phyloP scores from a whole-genome alignment of 1,140 invertebrate genomes.

The Phortica variegata region DNA sequence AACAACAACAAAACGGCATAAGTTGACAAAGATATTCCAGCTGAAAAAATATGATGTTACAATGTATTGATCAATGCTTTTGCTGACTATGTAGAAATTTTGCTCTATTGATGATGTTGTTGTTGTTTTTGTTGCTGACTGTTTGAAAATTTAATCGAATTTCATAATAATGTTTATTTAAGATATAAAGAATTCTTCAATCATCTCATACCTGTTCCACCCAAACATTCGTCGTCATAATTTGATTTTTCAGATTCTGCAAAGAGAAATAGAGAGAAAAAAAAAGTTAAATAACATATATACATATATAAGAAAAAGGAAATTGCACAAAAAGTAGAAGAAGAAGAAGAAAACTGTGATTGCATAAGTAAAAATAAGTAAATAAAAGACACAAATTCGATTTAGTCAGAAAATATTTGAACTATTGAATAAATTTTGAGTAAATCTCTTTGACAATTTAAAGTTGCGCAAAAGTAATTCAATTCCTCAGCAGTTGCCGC shows the following conservation, averaged over 20 bases:
- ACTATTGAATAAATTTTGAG: too few relatives aligned
- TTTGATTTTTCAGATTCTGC: constrained; percentile 94
- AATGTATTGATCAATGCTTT: background rate
- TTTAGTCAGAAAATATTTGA: too few relatives aligned
- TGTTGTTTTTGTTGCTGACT: background rate
- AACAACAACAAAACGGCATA: constrained; percentile 14
- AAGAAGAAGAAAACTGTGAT: too few relatives aligned
- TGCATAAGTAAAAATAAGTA: too few relatives aligned
- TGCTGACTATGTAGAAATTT: background rate
- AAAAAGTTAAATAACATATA: constrained; percentile 10
- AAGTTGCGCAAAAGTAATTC: background rate
- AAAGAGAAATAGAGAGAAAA: constrained; percentile 59
- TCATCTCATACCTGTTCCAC: constrained; percentile 83
- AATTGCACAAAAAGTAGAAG: background rate
- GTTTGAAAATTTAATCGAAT: constrained; percentile 10
- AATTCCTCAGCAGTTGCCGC: background rate
- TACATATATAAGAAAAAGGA: background rate
- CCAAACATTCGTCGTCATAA: constrained; percentile 97
- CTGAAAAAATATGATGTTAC: background rate
- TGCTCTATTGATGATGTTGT: background rate
- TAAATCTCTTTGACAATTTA: constrained; percentile 3
- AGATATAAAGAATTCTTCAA: constrained; percentile 2
- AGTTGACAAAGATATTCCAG: background rate
- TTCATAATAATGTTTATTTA: constrained; percentile 4
- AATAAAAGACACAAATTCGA: too few relatives aligned